Evolutionary conservation across 2,113 vertebrate species (phyloP).

Genomic region (Syngnathus typhle): DNA sequence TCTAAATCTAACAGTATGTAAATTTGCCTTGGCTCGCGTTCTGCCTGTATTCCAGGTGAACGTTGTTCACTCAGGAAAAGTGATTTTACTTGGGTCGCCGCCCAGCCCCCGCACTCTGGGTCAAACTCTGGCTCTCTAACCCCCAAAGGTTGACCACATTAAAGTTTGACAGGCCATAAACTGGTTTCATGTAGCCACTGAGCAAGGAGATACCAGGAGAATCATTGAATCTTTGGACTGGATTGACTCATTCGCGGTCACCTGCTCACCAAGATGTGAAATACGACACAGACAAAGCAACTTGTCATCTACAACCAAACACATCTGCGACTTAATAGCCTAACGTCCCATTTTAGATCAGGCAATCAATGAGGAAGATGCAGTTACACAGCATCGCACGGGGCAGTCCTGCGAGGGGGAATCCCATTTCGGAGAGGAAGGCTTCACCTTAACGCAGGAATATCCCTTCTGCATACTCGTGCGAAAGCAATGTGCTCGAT

Average conservation of each 20-base stretch:
- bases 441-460: conserved; percentile 35
- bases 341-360: not conserved
- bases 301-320: conserved; percentile 22
- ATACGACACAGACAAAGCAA: conserved; percentile 1
- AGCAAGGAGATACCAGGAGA: conserved; percentile 1
- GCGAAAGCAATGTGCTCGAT: conserved; percentile 52
- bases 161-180: conserved; percentile 37
- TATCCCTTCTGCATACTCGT: conserved; percentile 32
- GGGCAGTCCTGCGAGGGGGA: conserved; percentile 18
- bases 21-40: not conserved
- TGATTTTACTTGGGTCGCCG: conserved; percentile 2
- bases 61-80: not conserved
- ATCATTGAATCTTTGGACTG: conserved; percentile 36
- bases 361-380: not conserved
- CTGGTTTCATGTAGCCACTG: not conserved
- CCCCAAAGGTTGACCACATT: conserved; percentile 28
- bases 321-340: not conserved
- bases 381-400: not conserved
- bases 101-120: conserved; percentile 12
- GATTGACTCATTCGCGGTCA: conserved; percentile 43
- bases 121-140: conserved; percentile 28
- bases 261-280: conserved; percentile 16
- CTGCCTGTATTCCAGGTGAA: not conserved
- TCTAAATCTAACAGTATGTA: not conserved
- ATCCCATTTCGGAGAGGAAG: conserved; percentile 27